phyloP scores from a whole-genome alignment of 2,113 vertebrate genomes.

The Anser brachyrhynchus region DNA sequence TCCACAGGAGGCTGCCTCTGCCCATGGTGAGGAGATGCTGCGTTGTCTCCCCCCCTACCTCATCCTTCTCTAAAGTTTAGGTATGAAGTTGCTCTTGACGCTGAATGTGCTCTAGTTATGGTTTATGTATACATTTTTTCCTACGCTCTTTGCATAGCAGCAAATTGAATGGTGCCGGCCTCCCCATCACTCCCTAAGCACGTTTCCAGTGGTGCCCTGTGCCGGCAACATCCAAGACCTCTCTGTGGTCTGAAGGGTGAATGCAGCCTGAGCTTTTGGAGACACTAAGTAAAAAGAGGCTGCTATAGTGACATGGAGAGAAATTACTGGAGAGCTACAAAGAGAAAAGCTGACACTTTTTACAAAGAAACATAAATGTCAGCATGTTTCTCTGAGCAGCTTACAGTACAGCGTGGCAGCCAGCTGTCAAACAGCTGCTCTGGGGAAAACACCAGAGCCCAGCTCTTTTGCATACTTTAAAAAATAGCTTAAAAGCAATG shows the following conservation, averaged over 20 bases:
- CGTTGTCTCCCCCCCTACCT: neutral
- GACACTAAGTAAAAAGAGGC: neutral
- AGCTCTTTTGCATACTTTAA: neutral
- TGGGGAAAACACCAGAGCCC: neutral
- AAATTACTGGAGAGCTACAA: neutral
- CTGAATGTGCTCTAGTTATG: neutral
- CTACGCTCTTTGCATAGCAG: neutral
- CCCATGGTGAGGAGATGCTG: neutral
- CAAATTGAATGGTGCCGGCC: neutral
- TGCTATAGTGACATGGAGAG: neutral
- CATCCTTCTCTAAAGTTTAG: neutral
- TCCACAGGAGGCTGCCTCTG: neutral
- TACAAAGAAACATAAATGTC: neutral
- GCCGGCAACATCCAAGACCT: fast-evolving
- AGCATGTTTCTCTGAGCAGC: neutral
- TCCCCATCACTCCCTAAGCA: neutral
- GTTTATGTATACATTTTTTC: neutral
- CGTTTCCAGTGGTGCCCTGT: neutral
- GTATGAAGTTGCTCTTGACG: neutral
- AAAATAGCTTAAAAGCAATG: neutral
- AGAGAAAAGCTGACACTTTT: neutral
- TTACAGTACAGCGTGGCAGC: neutral
- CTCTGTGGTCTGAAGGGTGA: neutral
- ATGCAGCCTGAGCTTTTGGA: neutral
- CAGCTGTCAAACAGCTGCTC: neutral